Evolutionary conservation across 2,888 invertebrate genomes (phyloP).

Genomic region (Uropetala carovei): DNA sequence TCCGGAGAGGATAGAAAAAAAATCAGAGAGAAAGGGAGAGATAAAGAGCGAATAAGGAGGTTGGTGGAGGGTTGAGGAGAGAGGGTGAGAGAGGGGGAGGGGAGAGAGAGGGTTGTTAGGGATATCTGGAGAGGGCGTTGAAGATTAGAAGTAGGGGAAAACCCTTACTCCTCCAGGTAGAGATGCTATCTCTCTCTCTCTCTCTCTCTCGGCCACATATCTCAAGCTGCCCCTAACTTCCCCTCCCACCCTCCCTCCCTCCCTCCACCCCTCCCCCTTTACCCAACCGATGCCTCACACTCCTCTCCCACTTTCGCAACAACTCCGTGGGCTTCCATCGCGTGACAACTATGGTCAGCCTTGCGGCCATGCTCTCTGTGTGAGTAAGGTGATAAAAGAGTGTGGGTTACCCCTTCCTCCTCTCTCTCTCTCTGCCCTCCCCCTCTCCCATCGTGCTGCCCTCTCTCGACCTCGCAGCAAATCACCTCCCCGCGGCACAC

Average conservation of each 20-base stretch:
- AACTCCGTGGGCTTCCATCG: not conserved
- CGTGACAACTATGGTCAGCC: conserved; percentile 21
- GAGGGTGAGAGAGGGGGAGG: not conserved
- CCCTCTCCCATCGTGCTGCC: not conserved
- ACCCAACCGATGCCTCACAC: not conserved
- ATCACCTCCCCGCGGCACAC: not conserved
- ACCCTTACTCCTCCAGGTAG: not conserved
- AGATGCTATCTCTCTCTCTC: not conserved
- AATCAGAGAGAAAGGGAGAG: too few species aligned
- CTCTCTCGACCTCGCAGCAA: conserved; percentile 14
- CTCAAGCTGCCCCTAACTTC: not conserved
- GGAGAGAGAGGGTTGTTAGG: not conserved
- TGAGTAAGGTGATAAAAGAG: not conserved
- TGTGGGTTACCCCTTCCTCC: not conserved
- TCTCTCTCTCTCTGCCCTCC: not conserved
- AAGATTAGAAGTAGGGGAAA: not conserved
- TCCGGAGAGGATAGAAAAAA: not conserved
- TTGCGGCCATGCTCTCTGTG: not conserved
- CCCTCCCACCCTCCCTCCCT: not conserved
- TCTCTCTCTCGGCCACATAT: not conserved
- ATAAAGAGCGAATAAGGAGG: too few species aligned
- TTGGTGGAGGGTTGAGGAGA: not conserved
- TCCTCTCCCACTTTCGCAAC: not conserved
- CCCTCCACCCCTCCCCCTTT: not conserved
- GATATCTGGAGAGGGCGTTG: not conserved